Evolutionary conservation across 2,888 invertebrate species (phyloP).

Genomic region (Cephus rjabovi): DNA sequence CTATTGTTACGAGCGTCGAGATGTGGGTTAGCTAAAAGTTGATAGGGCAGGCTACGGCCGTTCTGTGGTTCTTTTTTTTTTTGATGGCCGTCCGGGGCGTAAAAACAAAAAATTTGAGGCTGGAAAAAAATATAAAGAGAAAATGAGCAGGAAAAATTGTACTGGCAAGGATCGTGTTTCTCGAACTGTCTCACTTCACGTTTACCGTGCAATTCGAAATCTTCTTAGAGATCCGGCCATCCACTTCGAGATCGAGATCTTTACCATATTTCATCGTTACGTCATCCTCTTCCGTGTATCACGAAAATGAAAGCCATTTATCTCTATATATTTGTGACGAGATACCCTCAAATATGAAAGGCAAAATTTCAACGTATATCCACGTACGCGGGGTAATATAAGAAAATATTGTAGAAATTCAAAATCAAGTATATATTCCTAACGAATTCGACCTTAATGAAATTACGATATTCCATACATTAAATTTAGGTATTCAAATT

Average conservation of each 20-base stretch:
- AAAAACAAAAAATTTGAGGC: slow-evolving; percentile 1
- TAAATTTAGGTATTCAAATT: slow-evolving; percentile 24
- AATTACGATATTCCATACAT: slow-evolving; percentile 24
- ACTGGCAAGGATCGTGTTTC: neutral
- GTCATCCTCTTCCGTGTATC: neutral
- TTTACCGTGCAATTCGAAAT: neutral
- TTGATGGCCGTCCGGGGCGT: neutral
- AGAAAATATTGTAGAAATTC: neutral
- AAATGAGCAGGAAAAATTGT: neutral
- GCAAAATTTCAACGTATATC: neutral
- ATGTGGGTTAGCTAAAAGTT: neutral
- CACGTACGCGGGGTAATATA: neutral
- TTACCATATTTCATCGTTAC: neutral
- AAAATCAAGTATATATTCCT: slow-evolving; percentile 17
- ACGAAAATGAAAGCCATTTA: too few relatives aligned
- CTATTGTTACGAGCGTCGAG: slow-evolving; percentile 26
- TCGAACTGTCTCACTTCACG: neutral
- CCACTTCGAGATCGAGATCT: neutral
- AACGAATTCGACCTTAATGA: slow-evolving; percentile 18
- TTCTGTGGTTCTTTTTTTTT: neutral
- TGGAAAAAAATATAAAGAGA: neutral
- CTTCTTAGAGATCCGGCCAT: neutral
- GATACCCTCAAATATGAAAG: neutral
- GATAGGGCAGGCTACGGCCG: neutral
- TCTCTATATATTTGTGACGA: neutral